Base-by-base conservation (phyloP, 2,888 invertebrate species). In the Xylota sylvarum region DNA sequence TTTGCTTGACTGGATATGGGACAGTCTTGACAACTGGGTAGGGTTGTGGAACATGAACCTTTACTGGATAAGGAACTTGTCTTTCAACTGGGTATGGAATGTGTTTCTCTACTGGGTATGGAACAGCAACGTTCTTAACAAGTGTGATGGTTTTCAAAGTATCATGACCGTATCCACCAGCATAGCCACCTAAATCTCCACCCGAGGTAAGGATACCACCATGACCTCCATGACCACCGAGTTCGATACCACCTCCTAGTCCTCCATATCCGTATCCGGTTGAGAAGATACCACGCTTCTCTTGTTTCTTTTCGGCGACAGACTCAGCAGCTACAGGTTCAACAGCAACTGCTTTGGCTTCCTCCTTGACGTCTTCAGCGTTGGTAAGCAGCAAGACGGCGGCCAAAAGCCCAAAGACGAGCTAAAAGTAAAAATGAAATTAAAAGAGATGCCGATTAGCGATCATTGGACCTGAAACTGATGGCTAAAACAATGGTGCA, bases 31-130 rank as follows among this genome's bases (percentile, higher is more conserved):
- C 94, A 88, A 96, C 95, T 90, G 95, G 95, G 92, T 95, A 95
- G 85, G 95, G 95, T 88, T 94, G 93, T 48, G 95, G 95, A 32
- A 95, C 95, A 69, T 92, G 94, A 48, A 95, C 95, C 90, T 95
- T 94, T 35, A 95, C 95, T 35, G 96, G 96, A 89, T 94, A 94
- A 62, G 95, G 95, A 73, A 96, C 94, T 89, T 94, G 95, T 90
- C 96, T 96, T 89, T 95, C 95, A 0, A 96, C 96, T 37, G 96
- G 95, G 90, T 95, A 95, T 1, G 96, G 96, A n/a, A 88, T 58
- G 89, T 94, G 95, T 90, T 94, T 94, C 89, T 94, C 94, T 12
- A 95, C 95, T 12, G 95, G 95, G 90, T 95, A 96, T 0, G 96
- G 96, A 27, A 94, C 95, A 19, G 95, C 94, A 27, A 97, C 95